Conservation (phyloP, 2,888 invertebrate species). For the Platynereis dumerilii region DNA sequence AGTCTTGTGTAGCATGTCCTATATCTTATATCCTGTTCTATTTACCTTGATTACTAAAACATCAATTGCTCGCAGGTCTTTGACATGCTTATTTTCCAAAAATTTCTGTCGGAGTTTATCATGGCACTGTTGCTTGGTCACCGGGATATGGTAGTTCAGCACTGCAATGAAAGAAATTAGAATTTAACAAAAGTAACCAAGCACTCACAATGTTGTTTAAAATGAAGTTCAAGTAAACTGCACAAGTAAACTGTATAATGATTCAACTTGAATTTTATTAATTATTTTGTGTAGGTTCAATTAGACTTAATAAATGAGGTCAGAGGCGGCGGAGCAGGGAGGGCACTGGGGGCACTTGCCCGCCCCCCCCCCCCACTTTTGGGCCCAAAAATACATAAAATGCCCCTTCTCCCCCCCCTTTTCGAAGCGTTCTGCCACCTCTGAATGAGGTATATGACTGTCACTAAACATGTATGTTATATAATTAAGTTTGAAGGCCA, state of each 20-base stretch:
- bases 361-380: too few relatives aligned
- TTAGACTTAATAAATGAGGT: too few relatives aligned
- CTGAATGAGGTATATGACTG: too few relatives aligned
- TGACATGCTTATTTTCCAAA: conserved; percentile 76
- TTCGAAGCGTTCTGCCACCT: too few relatives aligned
- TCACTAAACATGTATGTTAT: too few relatives aligned
- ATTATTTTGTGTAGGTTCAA: too few relatives aligned
- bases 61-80: conserved; percentile 88
- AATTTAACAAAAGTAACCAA: neutral
- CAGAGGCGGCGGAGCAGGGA: too few relatives aligned
- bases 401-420: too few relatives aligned
- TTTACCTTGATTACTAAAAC: conserved; percentile 88
- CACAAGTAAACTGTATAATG: neutral
- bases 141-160: conserved; percentile 82
- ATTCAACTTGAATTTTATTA: neutral
- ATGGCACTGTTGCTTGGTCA: conserved; percentile 73
- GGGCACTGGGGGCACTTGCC: too few relatives aligned
- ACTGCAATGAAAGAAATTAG: conserved; percentile 69
- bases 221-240: neutral
- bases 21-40: neutral
- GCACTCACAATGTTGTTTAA: neutral
- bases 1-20: neutral
- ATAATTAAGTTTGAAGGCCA: too few relatives aligned
- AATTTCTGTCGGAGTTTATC: conserved; percentile 81
- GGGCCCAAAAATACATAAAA: too few relatives aligned